Conservation (phyloP, 2,113 vertebrate species). For the Hippocampus abdominalis region DNA sequence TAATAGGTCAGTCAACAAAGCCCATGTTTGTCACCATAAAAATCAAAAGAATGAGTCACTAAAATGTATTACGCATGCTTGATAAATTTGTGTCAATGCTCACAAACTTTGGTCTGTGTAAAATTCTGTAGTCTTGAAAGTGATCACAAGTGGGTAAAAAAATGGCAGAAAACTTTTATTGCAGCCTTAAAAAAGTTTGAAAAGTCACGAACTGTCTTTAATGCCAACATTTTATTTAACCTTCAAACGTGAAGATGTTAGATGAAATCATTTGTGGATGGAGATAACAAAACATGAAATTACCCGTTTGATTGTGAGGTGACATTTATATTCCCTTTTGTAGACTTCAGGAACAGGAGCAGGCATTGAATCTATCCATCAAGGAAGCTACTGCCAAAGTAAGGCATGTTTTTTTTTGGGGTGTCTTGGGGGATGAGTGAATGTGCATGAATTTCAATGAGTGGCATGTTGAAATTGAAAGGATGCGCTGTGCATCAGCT, state of each 20-base stretch:
- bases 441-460: conserved; percentile 34
- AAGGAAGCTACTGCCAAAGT: conserved; percentile 84
- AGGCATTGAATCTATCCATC: conserved; percentile 73
- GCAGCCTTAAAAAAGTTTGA: neutral
- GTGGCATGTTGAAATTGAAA: conserved; percentile 29
- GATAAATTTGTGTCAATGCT: neutral
- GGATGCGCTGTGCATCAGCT: conserved; percentile 8
- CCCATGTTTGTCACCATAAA: neutral
- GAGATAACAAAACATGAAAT: neutral
- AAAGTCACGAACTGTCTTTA: neutral
- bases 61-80: neutral
- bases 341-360: conserved; percentile 83
- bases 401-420: conserved; percentile 53
- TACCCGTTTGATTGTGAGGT: neutral
- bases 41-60: neutral
- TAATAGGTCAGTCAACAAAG: conserved; percentile 8
- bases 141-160: neutral
- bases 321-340: conserved; percentile 34
- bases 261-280: neutral
- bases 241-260: neutral
- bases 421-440: conserved; percentile 11
- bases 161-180: neutral
- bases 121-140: neutral
- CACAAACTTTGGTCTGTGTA: neutral
- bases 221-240: neutral